Percentiles rank a stretch among this genome's conserved stretches.
Evolutionary conservation across 53 echinoderm and acorn worm species (phyloP).

Genomic region (Temnopleurus reevesii): DNA sequence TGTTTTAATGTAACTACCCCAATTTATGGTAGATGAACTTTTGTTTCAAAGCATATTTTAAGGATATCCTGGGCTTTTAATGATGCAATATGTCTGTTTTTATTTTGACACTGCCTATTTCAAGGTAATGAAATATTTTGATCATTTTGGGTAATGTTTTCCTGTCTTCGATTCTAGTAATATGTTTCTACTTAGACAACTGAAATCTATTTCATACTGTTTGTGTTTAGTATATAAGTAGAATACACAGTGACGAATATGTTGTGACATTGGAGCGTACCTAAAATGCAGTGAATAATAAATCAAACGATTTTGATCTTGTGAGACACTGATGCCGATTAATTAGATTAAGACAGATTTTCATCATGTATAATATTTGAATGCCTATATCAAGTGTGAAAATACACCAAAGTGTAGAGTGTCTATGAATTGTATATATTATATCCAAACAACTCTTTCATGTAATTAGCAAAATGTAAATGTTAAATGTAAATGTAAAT

Average conservation of each 20-base stretch:
- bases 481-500: too few species aligned
- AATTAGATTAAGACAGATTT: neutral
- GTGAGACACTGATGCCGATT: neutral
- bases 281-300: too few species aligned
- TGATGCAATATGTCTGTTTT: slow-evolving; percentile 16
- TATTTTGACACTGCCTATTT: slow-evolving; percentile 23
- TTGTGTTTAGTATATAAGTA: neutral
- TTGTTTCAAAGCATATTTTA: neutral
- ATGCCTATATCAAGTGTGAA: slow-evolving; percentile 11
- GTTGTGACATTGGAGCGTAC: neutral
- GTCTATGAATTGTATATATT: slow-evolving; percentile 2
- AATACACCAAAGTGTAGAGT: slow-evolving; percentile 22
- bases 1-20: too few species aligned
- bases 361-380: neutral
- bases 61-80: neutral
- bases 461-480: slow-evolving; percentile 32
- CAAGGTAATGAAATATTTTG: neutral
- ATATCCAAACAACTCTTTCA: slow-evolving; percentile 50
- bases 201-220: neutral
- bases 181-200: neutral
- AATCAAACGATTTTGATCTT: neutral
- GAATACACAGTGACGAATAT: neutral
- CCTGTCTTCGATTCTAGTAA: neutral
- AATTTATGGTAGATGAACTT: neutral
- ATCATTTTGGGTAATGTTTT: neutral